A percentile compares a stretch with the other conserved stretches of the same genome.
phyloP scores from a whole-genome alignment of 2,888 invertebrate species.

The Xanthorhoe spadicearia region DNA sequence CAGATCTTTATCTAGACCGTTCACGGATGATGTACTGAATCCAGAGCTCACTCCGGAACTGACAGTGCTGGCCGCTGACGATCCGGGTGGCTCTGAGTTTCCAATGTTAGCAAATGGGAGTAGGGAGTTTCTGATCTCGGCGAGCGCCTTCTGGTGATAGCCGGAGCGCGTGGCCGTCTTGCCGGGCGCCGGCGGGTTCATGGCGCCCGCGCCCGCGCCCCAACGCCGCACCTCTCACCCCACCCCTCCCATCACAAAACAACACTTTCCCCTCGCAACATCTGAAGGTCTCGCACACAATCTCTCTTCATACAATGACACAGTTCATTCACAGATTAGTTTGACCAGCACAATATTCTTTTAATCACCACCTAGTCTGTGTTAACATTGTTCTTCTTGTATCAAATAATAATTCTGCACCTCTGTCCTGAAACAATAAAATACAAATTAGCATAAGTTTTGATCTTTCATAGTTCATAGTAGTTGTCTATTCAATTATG shows the following conservation, averaged over 20 bases:
- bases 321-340: constrained; percentile 27
- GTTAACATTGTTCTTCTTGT: constrained; percentile 35
- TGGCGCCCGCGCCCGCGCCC: constrained; percentile 84
- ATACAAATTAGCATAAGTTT: neutral
- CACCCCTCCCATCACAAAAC: constrained; percentile 81
- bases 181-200: constrained; percentile 87
- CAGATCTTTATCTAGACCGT: constrained; percentile 87
- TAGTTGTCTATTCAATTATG: neutral
- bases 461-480: neutral
- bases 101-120: constrained; percentile 91
- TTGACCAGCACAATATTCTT: constrained; percentile 32
- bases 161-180: constrained; percentile 89
- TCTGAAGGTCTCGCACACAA: constrained; percentile 60
- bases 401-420: neutral
- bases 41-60: constrained; percentile 85
- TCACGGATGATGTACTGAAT: constrained; percentile 84
- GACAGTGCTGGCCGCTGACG: constrained; percentile 91
- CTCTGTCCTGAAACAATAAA: constrained; percentile 27
- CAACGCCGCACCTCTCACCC: constrained; percentile 83
- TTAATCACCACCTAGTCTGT: constrained; percentile 40
- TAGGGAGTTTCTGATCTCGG: constrained; percentile 93
- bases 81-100: constrained; percentile 86
- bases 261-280: constrained; percentile 64
- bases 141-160: constrained; percentile 94
- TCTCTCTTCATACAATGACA: constrained; percentile 53